Conservation (phyloP, 2,797 vertebrate species). For the Sandelia bainsii region DNA sequence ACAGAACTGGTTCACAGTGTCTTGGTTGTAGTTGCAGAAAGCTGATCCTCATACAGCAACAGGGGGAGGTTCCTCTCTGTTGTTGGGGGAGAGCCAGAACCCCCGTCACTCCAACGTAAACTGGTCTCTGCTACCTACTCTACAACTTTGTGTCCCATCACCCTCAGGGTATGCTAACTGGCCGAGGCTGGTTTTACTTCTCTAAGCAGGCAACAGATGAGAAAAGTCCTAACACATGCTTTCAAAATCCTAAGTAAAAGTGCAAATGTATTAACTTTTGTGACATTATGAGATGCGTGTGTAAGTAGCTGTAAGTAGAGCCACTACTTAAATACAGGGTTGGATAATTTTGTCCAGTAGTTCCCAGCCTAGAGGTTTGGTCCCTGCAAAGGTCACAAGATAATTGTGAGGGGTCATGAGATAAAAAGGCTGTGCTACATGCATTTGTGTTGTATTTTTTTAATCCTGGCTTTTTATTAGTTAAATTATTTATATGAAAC, state of each 20-base stretch:
- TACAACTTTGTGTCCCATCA: conserved; percentile 24
- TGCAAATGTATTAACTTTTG: not conserved
- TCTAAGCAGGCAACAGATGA: conserved; percentile 44
- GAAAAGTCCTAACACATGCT: not conserved
- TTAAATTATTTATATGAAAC: not conserved
- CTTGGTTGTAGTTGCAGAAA: conserved; percentile 73
- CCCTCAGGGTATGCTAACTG: conserved; percentile 36
- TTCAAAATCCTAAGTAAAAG: not conserved
- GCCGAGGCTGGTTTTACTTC: conserved; percentile 48
- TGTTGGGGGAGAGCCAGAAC: not conserved
- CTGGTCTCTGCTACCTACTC: conserved; percentile 44
- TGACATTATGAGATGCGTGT: not conserved
- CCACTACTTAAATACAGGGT: not conserved
- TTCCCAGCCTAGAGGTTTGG: not conserved
- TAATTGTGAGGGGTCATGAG: too few relatives aligned
- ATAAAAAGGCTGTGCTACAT: not conserved
- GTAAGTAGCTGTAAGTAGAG: not conserved
- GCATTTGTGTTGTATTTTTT: not conserved
- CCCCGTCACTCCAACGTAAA: conserved; percentile 33
- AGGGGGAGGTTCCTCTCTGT: conserved; percentile 49
- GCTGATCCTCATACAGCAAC: conserved; percentile 60
- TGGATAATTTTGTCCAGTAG: not conserved
- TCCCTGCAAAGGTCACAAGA: too few relatives aligned
- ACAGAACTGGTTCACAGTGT: conserved; percentile 50
- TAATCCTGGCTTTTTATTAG: not conserved